Percentiles rank a stretch among this genome's conserved stretches.
phyloP scores from a whole-genome alignment of 2,888 invertebrate genomes.

The Hyalella azteca region DNA sequence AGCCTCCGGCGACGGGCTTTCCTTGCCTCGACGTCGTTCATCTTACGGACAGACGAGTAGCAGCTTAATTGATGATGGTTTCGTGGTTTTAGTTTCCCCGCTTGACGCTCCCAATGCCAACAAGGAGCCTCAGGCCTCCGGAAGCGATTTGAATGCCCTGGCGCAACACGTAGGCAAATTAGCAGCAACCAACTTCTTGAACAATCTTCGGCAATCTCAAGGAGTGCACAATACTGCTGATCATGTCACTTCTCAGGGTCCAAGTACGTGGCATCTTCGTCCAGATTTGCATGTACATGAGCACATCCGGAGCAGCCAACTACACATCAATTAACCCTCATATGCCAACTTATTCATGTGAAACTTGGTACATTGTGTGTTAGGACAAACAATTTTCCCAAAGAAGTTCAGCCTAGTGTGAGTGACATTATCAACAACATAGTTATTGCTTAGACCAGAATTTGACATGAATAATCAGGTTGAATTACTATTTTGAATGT shows the following conservation, averaged over 20 bases:
- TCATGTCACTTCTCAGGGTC: not conserved
- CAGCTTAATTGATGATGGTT: conserved; percentile 4
- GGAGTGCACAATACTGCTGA: not conserved
- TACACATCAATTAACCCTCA: no score
- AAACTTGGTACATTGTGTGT: no score
- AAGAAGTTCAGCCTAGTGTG: no score
- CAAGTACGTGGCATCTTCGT: conserved; percentile 35
- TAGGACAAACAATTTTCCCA: no score
- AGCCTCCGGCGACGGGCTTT: not conserved
- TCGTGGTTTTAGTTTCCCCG: conserved; percentile 16
- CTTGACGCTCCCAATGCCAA: not conserved
- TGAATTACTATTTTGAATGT: no score
- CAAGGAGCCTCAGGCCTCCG: not conserved
- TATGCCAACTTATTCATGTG: no score
- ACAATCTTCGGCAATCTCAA: not conserved
- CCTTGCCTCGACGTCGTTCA: not conserved
- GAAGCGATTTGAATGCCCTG: not conserved
- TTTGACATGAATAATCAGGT: no score
- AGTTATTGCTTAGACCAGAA: no score
- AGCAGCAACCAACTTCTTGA: conserved; percentile 10
- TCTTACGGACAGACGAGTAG: not conserved
- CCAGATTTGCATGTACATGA: no score
- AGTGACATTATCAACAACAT: no score
- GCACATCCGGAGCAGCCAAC: no score
- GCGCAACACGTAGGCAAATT: conserved; percentile 18